phyloP scores from a whole-genome alignment of 2,797 vertebrate genomes.

The Morelia viridis region DNA sequence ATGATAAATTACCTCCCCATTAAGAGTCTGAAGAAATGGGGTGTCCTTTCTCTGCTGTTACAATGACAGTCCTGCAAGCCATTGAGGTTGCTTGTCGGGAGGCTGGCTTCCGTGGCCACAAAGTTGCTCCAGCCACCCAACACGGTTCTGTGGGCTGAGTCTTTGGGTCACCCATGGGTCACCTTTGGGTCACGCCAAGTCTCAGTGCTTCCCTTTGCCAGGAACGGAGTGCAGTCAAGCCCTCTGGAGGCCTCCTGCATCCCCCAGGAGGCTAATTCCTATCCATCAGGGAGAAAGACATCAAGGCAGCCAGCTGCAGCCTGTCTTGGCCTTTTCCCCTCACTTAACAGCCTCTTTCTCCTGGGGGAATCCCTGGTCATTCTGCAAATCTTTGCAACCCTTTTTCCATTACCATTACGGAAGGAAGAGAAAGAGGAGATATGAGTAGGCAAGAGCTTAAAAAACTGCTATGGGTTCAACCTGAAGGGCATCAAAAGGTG shows the following conservation, averaged over 20 bases:
- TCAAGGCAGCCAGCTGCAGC: background rate
- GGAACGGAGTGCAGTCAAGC: background rate
- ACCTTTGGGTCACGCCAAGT: background rate
- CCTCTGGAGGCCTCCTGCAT: background rate
- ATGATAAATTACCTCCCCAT: background rate
- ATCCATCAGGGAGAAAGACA: background rate
- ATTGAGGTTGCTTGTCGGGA: background rate
- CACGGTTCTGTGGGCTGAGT: background rate
- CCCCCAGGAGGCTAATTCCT: background rate
- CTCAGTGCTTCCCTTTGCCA: background rate
- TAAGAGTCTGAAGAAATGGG: background rate
- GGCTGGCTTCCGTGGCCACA: background rate
- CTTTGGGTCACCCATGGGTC: background rate
- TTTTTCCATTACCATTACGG: background rate
- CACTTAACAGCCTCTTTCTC: background rate
- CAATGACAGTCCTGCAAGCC: background rate
- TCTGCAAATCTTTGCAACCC: background rate
- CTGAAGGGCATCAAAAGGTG: background rate
- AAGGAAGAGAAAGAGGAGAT: background rate
- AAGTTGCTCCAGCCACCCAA: background rate
- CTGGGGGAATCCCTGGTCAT: background rate
- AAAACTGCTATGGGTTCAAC: background rate
- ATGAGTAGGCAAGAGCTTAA: background rate
- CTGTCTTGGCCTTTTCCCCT: background rate
- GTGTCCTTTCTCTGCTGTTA: background rate